A percentile compares a stretch with the other conserved stretches of the same genome.
These are phyloP conservation scores for Trissolcus brochymenae DNA, from an alignment of 2,888 invertebrate species.

Conservation along the genomic window DNA sequence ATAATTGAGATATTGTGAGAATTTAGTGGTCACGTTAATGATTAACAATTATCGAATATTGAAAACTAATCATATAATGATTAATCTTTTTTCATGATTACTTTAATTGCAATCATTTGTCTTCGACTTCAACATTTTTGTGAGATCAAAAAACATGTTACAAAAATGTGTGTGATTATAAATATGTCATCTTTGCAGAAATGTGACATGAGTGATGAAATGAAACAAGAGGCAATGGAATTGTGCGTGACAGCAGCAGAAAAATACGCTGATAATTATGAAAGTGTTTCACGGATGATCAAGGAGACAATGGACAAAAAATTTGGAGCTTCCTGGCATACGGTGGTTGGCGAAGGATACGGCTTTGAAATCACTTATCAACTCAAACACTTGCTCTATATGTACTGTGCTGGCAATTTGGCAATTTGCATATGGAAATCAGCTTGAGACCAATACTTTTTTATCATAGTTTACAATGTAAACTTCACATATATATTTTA, in stretches of 20 bases:
- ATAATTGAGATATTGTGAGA: too few species aligned
- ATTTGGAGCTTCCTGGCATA: conserved; percentile 84
- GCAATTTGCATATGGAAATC: conserved; percentile 83
- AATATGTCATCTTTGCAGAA: conserved; percentile 58
- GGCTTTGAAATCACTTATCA: conserved; percentile 83
- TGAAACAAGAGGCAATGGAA: conserved; percentile 82
- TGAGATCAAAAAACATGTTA: too few species aligned
- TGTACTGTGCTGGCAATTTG: conserved; percentile 81
- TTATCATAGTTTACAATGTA: neutral
- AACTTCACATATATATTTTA: neutral
- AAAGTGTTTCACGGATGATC: conserved; percentile 81
- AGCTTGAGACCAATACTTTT: conserved; percentile 64
- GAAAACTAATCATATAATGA: too few species aligned
- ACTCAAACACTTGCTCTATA: conserved; percentile 79
- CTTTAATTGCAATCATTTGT: too few species aligned
- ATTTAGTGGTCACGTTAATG: too few species aligned
- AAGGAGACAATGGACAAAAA: conserved; percentile 84
- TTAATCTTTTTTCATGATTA: too few species aligned
- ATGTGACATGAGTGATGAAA: conserved; percentile 83
- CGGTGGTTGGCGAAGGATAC: conserved; percentile 83
- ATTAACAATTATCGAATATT: too few species aligned
- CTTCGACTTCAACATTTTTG: too few species aligned
- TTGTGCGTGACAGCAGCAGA: conserved; percentile 82
- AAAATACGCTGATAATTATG: conserved; percentile 81
- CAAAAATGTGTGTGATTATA: too few species aligned